Conservation (phyloP, 1,140 invertebrate species). For the Euwallacea fornicatus region DNA sequence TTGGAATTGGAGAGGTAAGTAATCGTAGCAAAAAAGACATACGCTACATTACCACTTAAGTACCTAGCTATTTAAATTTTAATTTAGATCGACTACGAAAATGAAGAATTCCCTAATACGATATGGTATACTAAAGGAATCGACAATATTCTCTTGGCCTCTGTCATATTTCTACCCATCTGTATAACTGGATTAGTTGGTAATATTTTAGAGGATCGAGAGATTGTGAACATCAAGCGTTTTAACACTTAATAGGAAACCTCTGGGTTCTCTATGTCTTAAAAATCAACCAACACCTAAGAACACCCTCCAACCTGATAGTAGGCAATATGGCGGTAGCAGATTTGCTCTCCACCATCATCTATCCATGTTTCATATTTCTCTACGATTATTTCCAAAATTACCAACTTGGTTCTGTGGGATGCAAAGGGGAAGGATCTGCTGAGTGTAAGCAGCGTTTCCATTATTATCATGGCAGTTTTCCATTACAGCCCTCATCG, state of each 20-base stretch:
- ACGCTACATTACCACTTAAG: background rate
- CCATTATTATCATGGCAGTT: background rate
- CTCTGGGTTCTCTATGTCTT: conserved; percentile 70
- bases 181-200: conserved; percentile 21
- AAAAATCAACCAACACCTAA: conserved; percentile 65
- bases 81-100: conserved; percentile 24
- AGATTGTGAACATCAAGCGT: background rate
- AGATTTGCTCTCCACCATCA: conserved; percentile 71
- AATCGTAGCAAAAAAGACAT: background rate
- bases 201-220: background rate
- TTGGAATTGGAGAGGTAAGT: background rate
- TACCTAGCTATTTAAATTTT: background rate
- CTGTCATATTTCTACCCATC: conserved; percentile 24
- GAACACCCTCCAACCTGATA: conserved; percentile 77
- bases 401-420: conserved; percentile 68
- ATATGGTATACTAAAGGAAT: conserved; percentile 32
- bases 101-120: conserved; percentile 22
- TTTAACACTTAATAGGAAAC: conserved; percentile 59
- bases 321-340: conserved; percentile 79
- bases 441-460: conserved; percentile 60
- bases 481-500: no score
- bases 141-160: conserved; percentile 12
- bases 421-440: conserved; percentile 71
- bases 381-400: conserved; percentile 71
- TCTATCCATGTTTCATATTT: conserved; percentile 72